A percentile compares a stretch with the other conserved stretches of the same genome.
Evolutionary conservation across 2,888 invertebrate genomes (phyloP).

Genomic region (Caenorhabditis afra): DNA sequence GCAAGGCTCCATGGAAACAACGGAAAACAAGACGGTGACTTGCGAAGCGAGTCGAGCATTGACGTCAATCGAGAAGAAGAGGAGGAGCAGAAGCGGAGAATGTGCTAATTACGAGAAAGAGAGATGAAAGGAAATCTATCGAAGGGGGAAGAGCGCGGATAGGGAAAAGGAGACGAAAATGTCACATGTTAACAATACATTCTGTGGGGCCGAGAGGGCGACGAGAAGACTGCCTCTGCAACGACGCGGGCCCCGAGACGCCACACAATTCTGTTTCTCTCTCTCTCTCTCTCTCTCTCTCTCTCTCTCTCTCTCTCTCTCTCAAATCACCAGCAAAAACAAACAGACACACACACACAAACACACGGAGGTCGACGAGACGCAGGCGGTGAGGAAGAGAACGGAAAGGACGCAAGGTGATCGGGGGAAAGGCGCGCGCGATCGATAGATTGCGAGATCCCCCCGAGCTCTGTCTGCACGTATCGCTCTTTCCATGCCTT

Average conservation of each 20-base stretch:
- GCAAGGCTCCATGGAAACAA: conserved; percentile 33
- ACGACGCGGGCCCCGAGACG: conserved; percentile 37
- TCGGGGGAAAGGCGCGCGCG: conserved; percentile 4
- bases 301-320: background rate
- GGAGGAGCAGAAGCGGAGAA: background rate
- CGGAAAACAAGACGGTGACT: conserved; percentile 23
- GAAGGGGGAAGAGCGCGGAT: background rate
- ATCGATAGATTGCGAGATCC: conserved; percentile 28
- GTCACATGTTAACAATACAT: conserved; percentile 59
- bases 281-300: too few relatives aligned
- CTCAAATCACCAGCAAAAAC: conserved; percentile 60
- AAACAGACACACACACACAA: conserved; percentile 48
- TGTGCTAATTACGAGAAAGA: conserved; percentile 18
- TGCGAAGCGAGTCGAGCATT: conserved; percentile 5
- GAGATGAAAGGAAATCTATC: conserved; percentile 8
- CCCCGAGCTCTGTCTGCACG: background rate
- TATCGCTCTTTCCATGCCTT: too few relatives aligned
- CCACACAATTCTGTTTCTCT: conserved; percentile 6
- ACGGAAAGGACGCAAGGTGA: conserved; percentile 25
- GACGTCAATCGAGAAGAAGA: conserved; percentile 42
- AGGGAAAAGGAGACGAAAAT: conserved; percentile 39
- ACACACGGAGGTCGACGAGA: conserved; percentile 22
- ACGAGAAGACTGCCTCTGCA: conserved; percentile 31
- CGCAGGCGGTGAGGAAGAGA: conserved; percentile 20
- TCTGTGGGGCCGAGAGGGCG: conserved; percentile 22